Conservation (phyloP, 1,140 invertebrate species). For the Pseudomyrmex sp. region DNA sequence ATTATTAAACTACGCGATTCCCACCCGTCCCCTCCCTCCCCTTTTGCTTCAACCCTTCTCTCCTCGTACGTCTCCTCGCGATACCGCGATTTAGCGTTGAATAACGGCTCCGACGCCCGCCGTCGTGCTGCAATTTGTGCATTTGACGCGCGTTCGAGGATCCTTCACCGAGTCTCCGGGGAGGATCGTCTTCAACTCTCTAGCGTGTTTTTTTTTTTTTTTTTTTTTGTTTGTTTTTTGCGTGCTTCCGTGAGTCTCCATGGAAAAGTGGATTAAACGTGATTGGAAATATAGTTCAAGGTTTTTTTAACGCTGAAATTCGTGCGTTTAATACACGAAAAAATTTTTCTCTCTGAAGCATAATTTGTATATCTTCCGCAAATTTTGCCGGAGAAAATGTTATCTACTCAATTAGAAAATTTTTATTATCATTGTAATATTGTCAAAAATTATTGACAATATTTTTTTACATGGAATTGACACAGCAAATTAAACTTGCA, state of each 20-base stretch:
- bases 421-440: too few relatives aligned
- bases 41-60: background rate
- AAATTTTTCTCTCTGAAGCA: constrained; percentile 6
- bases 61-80: background rate
- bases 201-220: background rate
- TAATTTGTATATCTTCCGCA: constrained; percentile 28
- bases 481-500: too few relatives aligned
- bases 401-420: constrained; percentile 27
- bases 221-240: background rate
- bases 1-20: constrained; percentile 63
- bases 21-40: background rate
- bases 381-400: constrained; percentile 5
- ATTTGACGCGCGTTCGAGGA: constrained; percentile 45
- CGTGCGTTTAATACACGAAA: background rate
- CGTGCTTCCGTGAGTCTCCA: background rate
- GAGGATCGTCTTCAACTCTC: background rate
- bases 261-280: background rate
- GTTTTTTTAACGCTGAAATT: background rate
- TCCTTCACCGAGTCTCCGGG: constrained; percentile 11
- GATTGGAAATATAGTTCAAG: background rate
- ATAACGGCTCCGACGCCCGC: constrained; percentile 42
- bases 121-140: constrained; percentile 19
- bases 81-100: constrained; percentile 55
- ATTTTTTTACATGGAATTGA: too few relatives aligned
- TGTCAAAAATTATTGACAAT: too few relatives aligned